Conservation (phyloP, 2,797 vertebrate species). For the Aldrovandia affinis region DNA sequence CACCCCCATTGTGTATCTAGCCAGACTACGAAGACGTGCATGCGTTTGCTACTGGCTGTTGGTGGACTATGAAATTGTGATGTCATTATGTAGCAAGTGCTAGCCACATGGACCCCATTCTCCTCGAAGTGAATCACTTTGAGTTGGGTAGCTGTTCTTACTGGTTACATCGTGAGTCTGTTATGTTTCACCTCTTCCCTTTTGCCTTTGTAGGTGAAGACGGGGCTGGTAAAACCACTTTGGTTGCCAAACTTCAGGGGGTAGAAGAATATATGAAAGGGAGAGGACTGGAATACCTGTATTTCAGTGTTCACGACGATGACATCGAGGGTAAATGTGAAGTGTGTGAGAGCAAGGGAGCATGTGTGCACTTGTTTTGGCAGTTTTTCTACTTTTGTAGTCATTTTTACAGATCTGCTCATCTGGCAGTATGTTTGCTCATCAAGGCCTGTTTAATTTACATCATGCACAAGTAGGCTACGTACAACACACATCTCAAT, state of each 20-base stretch:
- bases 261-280: slow-evolving; percentile 97
- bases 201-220: slow-evolving; percentile 84
- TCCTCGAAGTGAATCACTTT: not conserved
- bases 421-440: too few species aligned
- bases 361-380: too few species aligned
- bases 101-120: not conserved
- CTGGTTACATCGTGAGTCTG: not conserved
- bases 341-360: not conserved
- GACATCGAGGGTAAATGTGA: slow-evolving; percentile 88
- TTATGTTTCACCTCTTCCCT: not conserved
- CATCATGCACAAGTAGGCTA: too few species aligned
- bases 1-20: too few species aligned
- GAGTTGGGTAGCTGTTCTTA: not conserved
- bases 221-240: slow-evolving; percentile 95
- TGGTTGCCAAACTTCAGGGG: slow-evolving; percentile 95
- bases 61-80: not conserved
- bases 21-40: too few species aligned
- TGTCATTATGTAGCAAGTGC: not conserved
- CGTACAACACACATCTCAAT: too few species aligned
- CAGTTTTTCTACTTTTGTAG: too few species aligned
- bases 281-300: slow-evolving; percentile 95
- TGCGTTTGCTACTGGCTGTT: too few species aligned
- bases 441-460: too few species aligned
- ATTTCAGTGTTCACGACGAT: slow-evolving; percentile 95
- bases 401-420: too few species aligned